A percentile compares a stretch with the other conserved stretches of the same genome.
Conservation (phyloP, 2,797 vertebrate species). For the Gobionotothen gibberifrons region DNA sequence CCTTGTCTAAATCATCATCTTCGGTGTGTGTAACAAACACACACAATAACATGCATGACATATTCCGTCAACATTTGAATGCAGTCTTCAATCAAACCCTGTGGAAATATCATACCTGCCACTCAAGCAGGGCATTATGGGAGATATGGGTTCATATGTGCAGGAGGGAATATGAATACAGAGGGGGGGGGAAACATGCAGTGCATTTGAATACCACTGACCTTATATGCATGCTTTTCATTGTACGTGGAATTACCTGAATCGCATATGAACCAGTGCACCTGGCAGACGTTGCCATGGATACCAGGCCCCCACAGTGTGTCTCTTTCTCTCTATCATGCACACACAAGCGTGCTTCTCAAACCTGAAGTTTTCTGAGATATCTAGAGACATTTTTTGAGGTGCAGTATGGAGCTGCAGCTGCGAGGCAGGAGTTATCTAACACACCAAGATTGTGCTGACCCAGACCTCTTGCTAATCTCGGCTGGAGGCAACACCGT, state of each 20-base stretch:
- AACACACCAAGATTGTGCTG: slow-evolving; percentile 76
- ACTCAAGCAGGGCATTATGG: slow-evolving; percentile 68
- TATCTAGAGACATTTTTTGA: slow-evolving; percentile 53
- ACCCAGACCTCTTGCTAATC: slow-evolving; percentile 78
- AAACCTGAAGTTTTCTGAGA: slow-evolving; percentile 64
- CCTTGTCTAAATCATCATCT: slow-evolving; percentile 20
- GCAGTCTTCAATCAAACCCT: slow-evolving; percentile 56
- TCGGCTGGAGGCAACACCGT: slow-evolving; percentile 68
- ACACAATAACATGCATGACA: slow-evolving; percentile 53
- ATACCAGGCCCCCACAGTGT: slow-evolving; percentile 67
- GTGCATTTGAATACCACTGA: slow-evolving; percentile 74
- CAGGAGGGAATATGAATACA: slow-evolving; percentile 48
- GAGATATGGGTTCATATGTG: slow-evolving; percentile 36
- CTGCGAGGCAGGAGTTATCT: slow-evolving; percentile 74
- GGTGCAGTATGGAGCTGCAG: slow-evolving; percentile 63
- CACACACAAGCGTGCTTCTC: slow-evolving; percentile 27
- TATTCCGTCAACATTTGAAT: slow-evolving; percentile 61
- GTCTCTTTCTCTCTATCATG: background rate
- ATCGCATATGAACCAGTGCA: slow-evolving; percentile 75
- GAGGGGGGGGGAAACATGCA: slow-evolving; percentile 24
- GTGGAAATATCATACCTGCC: slow-evolving; percentile 75
- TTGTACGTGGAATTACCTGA: slow-evolving; percentile 74
- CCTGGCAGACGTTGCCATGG: slow-evolving; percentile 81
- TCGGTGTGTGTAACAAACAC: slow-evolving; percentile 14
- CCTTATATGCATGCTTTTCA: slow-evolving; percentile 76